Base-by-base conservation (phyloP, 2,113 vertebrate species). In the Silurus glanis region DNA sequence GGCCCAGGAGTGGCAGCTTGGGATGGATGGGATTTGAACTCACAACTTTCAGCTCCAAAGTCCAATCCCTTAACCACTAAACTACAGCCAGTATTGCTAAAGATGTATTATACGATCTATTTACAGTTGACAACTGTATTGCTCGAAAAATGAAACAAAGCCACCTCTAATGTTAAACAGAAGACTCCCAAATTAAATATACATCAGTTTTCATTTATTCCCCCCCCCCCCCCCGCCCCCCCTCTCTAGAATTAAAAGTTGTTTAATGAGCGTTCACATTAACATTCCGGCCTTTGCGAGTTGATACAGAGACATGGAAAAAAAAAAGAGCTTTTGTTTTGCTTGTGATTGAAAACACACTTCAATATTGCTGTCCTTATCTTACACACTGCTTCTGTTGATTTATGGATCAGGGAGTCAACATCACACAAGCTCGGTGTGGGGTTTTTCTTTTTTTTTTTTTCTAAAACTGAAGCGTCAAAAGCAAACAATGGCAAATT, bases 351-450 rank as follows among this genome's bases (percentile, higher is more conserved):
- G 28, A 28, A 81, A 72, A 86, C 76, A 49, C 56, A 23, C 62
- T 80, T 72, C 66, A 49, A 62, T 74, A 72, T 74, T 61, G 37
- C 56, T 16, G 56, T 81, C 8, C 67, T 86, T 74, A 82, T 86
- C 85, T 74, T 72, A 67, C 45, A 47, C 47, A 69, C 58, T 37
- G 67, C 13, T 82, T 82, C 45, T 86, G 85, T 82, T 86, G 55
- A 82, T 86, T 86, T 74, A 86, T 47, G 79, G 67, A 86, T 86
- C 56, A 82, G 53, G 53, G 6, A 45, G 56, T 66, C 51, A 84
- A 75, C 69, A 61, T 61, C 83, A 8, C 75, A 12, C 25, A 37
- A 8, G 8, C 21, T 62, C 37, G 12, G 6, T 37, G 10, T 12
- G 4, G 37, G 37, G 37, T 37, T 37, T 21, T 67, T 28, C 47